A percentile compares a stretch with the other conserved stretches of the same genome.
Conservation (phyloP, 2,888 invertebrate genomes). For the Melanargia galathea region DNA sequence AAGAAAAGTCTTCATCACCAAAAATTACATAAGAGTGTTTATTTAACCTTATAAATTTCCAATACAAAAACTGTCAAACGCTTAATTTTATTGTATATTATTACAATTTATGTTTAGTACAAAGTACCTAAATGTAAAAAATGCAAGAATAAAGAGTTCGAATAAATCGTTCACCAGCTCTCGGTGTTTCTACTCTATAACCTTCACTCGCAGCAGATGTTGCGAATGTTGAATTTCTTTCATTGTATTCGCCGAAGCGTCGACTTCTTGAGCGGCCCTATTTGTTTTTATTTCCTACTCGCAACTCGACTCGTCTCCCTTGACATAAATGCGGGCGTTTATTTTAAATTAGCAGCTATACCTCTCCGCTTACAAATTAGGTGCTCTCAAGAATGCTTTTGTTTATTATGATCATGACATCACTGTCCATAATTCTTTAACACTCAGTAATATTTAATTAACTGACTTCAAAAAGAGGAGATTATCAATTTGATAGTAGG, state of each 20-base stretch:
- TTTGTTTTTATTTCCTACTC: constrained; percentile 25
- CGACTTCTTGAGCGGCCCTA: constrained; percentile 18
- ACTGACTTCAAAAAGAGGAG: no score
- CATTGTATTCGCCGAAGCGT: constrained; percentile 29
- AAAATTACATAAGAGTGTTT: no score
- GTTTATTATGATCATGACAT: no score
- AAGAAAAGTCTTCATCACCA: no score
- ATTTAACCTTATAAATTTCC: background rate
- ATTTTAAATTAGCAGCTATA: constrained; percentile 17
- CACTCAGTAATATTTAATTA: no score
- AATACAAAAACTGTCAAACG: background rate
- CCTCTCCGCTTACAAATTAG: background rate
- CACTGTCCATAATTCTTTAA: no score
- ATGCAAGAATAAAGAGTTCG: background rate
- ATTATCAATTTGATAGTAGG: no score
- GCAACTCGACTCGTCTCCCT: no score
- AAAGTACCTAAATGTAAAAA: no score
- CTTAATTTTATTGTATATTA: no score
- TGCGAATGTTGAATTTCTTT: constrained; percentile 31
- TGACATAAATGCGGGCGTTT: constrained; percentile 23
- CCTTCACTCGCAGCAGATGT: constrained; percentile 32
- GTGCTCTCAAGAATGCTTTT: no score
- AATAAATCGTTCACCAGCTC: background rate
- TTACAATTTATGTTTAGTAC: no score
- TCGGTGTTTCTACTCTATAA: constrained; percentile 7